These are phyloP conservation scores for Latheticus oryzae DNA, from an alignment of 2,888 invertebrate genomes.

Conservation along the genomic window DNA sequence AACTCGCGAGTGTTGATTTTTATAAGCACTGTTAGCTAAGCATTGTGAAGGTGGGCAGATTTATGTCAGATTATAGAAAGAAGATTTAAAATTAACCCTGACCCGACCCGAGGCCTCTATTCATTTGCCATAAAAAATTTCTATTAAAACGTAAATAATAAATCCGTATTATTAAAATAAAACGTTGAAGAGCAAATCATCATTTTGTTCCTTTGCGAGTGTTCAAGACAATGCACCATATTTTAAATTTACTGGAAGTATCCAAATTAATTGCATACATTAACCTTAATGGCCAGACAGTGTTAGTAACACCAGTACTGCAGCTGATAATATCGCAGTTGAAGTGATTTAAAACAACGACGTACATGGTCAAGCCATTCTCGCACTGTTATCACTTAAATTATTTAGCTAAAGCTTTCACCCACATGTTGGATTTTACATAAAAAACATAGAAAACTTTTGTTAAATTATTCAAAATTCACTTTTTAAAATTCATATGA, in stretches of 20 bases:
- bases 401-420: slow-evolving; percentile 42
- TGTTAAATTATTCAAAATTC: slow-evolving; percentile 13
- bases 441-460: too few relatives aligned
- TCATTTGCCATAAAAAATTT: slow-evolving; percentile 22
- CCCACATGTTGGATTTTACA: slow-evolving; percentile 29
- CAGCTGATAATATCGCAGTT: slow-evolving; percentile 53
- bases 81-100: slow-evolving; percentile 34
- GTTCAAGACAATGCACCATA: slow-evolving; percentile 49
- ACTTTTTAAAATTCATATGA: too few relatives aligned
- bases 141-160: slow-evolving; percentile 23
- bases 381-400: slow-evolving; percentile 49
- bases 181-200: neutral
- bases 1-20: slow-evolving; percentile 24
- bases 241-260: slow-evolving; percentile 51
- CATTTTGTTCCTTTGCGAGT: slow-evolving; percentile 19
- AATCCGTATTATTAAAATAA: slow-evolving; percentile 6
- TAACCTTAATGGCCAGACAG: slow-evolving; percentile 51
- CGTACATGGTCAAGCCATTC: slow-evolving; percentile 53
- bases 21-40: slow-evolving; percentile 1
- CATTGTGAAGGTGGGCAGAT: slow-evolving; percentile 35
- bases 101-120: slow-evolving; percentile 31
- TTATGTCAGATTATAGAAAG: slow-evolving; percentile 31
- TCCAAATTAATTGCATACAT: slow-evolving; percentile 54
- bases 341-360: slow-evolving; percentile 56
- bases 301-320: slow-evolving; percentile 51